Percentiles rank a stretch among this genome's conserved stretches.
phyloP scores from a whole-genome alignment of 2,113 vertebrate genomes.

The Naja naja region DNA sequence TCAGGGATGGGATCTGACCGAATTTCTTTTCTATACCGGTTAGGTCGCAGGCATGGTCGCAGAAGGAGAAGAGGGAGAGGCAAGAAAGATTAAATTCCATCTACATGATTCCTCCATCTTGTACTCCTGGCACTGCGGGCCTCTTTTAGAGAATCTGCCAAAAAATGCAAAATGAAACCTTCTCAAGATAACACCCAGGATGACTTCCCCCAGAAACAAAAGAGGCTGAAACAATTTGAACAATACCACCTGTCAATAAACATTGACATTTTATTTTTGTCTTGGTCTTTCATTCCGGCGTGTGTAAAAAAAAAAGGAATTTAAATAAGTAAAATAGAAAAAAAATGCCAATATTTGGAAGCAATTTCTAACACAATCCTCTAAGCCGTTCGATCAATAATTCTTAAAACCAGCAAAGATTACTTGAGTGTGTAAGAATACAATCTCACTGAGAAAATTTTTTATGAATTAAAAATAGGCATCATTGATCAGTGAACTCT shows the following conservation, averaged over 20 bases:
- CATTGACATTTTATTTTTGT: neutral
- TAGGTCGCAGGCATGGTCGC: neutral
- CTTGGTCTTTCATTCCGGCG: neutral
- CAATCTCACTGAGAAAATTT: neutral
- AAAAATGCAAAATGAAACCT: neutral
- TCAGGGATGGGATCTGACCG: neutral
- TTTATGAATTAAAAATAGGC: neutral
- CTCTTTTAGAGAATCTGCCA: neutral
- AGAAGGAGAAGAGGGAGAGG: slow-evolving; percentile 3
- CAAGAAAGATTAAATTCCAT: neutral
- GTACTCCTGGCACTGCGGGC: neutral
- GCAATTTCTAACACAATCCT: neutral
- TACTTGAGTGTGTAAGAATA: neutral
- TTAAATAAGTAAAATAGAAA: neutral
- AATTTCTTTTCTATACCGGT: neutral
- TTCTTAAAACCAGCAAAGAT: neutral
- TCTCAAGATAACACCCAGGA: neutral
- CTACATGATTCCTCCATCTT: neutral
- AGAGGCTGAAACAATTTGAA: slow-evolving; percentile 21
- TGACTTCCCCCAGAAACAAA: neutral
- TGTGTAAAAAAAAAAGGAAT: neutral
- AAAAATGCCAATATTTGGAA: neutral
- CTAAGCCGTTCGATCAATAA: neutral
- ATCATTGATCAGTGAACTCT: neutral
- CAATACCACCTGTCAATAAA: slow-evolving; percentile 31